Conservation (phyloP, 2,888 invertebrate genomes). For the Conops quadrifasciatus region DNA sequence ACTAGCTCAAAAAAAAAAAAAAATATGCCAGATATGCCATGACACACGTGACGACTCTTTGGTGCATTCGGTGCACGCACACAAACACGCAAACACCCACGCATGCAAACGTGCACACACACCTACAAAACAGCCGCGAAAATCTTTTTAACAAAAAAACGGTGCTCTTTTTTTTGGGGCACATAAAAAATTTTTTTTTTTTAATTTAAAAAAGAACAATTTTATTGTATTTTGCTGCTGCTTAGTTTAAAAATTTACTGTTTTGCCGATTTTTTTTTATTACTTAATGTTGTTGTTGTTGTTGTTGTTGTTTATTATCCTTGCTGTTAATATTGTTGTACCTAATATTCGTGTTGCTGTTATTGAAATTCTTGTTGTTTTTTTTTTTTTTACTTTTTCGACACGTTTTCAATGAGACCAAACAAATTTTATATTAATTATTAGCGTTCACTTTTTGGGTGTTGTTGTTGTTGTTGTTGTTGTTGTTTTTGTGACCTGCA, state of each 20-base stretch:
- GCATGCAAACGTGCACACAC: slow-evolving; percentile 4
- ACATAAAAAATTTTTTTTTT: neutral
- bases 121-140: neutral
- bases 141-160: neutral
- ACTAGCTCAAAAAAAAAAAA: too few species aligned
- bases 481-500: neutral
- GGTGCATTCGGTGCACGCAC: neutral
- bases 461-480: slow-evolving; percentile 17
- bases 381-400: slow-evolving; percentile 5
- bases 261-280: neutral
- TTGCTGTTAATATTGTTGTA: too few species aligned
- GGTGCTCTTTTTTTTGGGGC: neutral
- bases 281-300: neutral
- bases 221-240: slow-evolving; percentile 16
- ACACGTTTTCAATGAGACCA: neutral
- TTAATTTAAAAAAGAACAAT: too few species aligned
- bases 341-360: too few species aligned
- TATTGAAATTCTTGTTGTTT: slow-evolving; percentile 28
- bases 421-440: slow-evolving; percentile 5
- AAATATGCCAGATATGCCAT: too few species aligned
- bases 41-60: neutral
- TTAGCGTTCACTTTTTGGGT: slow-evolving; percentile 13
- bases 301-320: slow-evolving; percentile 11
- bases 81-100: neutral
- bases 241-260: neutral